Conservation (phyloP, 2,888 invertebrate species). For the Hofmannophila pseudospretella region DNA sequence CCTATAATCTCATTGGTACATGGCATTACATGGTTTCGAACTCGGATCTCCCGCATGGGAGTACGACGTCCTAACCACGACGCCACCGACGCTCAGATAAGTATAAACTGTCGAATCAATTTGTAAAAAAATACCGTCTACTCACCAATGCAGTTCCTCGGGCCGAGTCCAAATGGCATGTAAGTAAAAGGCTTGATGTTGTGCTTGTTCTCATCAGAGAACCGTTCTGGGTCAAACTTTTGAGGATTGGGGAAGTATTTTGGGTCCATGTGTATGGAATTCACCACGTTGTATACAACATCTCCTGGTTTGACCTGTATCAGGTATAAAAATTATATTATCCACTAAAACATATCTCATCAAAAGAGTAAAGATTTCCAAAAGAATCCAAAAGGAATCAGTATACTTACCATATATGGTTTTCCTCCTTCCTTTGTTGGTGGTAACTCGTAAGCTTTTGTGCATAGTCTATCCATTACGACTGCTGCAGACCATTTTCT, state of each 20-base stretch:
- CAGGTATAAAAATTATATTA: too few species aligned
- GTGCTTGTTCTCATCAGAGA: slow-evolving; percentile 53
- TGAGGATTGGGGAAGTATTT: slow-evolving; percentile 34
- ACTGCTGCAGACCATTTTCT: slow-evolving; percentile 69
- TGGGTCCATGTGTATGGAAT: slow-evolving; percentile 42
- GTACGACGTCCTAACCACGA: too few species aligned
- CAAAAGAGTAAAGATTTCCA: too few species aligned
- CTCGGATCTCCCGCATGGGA: too few species aligned
- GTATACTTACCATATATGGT: slow-evolving; percentile 38
- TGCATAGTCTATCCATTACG: slow-evolving; percentile 67
- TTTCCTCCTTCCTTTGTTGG: slow-evolving; percentile 47
- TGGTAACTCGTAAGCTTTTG: slow-evolving; percentile 62
- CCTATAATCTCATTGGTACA: too few species aligned
- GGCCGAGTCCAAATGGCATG: slow-evolving; percentile 74
- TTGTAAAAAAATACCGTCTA: too few species aligned
- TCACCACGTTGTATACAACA: slow-evolving; percentile 36
- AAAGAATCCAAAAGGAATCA: too few species aligned
- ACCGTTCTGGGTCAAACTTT: slow-evolving; percentile 59
- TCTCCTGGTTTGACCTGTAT: slow-evolving; percentile 37
- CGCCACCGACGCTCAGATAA: too few species aligned
- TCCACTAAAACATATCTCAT: too few species aligned
- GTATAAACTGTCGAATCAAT: too few species aligned
- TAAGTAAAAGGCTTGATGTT: slow-evolving; percentile 64
- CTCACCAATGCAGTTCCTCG: slow-evolving; percentile 72
- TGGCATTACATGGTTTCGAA: too few species aligned